These are phyloP conservation scores for Pyrgus malvae DNA, from an alignment of 2,888 invertebrate genomes.

Conservation along the genomic window DNA sequence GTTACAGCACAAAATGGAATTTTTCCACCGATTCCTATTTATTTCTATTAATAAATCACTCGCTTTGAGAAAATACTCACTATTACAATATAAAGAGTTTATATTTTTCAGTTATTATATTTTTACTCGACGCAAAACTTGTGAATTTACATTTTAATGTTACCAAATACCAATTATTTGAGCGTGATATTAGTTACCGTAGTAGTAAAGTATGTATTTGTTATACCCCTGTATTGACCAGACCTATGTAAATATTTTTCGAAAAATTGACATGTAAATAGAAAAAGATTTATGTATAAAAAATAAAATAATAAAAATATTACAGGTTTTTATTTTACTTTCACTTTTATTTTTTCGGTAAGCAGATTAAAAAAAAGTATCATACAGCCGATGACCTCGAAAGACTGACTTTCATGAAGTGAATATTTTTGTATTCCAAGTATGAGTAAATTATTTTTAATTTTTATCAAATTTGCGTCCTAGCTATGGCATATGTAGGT, in stretches of 20 bases:
- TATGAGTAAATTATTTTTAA: too few relatives aligned
- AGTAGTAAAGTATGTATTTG: constrained; percentile 41
- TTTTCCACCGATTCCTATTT: constrained; percentile 62
- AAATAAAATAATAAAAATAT: constrained; percentile 52
- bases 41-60: constrained; percentile 42
- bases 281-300: constrained; percentile 53
- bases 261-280: constrained; percentile 70
- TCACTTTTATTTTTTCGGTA: background rate
- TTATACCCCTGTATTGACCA: constrained; percentile 34
- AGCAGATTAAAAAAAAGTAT: too few relatives aligned
- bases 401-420: too few relatives aligned
- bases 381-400: too few relatives aligned
- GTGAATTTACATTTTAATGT: constrained; percentile 24
- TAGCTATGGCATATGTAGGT: too few relatives aligned
- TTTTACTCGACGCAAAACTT: constrained; percentile 16
- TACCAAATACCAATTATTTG: constrained; percentile 41
- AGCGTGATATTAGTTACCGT: constrained; percentile 79
- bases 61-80: constrained; percentile 23
- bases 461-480: too few relatives aligned
- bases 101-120: constrained; percentile 19
- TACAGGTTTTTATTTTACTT: background rate
- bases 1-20: constrained; percentile 44
- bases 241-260: constrained; percentile 64
- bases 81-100: constrained; percentile 10
- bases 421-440: too few relatives aligned